phyloP scores from a whole-genome alignment of 2,113 vertebrate species.

The Edolisoma coerulescens region DNA sequence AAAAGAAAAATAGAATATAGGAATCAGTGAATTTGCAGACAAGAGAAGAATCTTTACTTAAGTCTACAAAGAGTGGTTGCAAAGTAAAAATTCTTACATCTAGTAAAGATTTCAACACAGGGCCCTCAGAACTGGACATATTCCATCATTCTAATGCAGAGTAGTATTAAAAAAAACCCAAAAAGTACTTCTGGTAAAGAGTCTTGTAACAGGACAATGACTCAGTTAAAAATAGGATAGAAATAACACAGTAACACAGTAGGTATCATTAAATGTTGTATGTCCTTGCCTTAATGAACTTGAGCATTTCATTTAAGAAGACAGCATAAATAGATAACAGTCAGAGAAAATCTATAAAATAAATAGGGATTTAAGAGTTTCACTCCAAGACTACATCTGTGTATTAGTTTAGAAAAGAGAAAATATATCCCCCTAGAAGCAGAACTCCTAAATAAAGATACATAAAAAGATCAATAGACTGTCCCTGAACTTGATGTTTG shows the following conservation, averaged over 20 bases:
- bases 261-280: background rate
- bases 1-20: background rate
- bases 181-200: background rate
- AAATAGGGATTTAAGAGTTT: background rate
- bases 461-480: background rate
- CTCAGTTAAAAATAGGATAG: background rate
- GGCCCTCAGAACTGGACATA: background rate
- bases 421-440: background rate
- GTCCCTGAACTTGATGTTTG: background rate
- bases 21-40: background rate
- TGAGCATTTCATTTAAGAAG: background rate
- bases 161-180: accelerated
- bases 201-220: background rate
- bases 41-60: background rate
- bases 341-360: background rate
- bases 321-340: background rate
- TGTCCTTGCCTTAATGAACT: background rate
- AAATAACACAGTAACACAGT: background rate
- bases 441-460: background rate
- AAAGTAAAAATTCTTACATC: background rate
- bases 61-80: background rate
- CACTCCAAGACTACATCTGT: background rate
- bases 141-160: background rate
- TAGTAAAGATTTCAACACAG: background rate
- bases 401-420: background rate